Conservation (phyloP, 2,113 vertebrate genomes). For the Gila orcuttii region DNA sequence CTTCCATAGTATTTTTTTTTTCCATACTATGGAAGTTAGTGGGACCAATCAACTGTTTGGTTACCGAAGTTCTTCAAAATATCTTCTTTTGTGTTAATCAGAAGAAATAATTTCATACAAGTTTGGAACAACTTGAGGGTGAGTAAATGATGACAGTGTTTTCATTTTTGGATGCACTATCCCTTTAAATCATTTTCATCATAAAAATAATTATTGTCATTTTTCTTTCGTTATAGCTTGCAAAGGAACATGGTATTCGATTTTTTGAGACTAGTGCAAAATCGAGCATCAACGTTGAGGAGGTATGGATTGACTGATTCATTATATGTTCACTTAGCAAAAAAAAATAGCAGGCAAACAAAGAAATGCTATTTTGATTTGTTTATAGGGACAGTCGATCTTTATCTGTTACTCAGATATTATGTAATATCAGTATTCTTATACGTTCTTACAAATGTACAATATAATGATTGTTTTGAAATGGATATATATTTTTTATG, state of each 20-base stretch:
- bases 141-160: no score
- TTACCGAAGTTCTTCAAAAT: no score
- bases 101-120: no score
- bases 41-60: no score
- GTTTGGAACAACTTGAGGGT: no score
- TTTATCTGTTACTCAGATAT: not conserved
- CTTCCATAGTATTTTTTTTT: no score
- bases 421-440: not conserved
- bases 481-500: not conserved
- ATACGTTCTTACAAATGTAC: not conserved
- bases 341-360: not conserved
- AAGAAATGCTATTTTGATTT: not conserved
- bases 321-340: not conserved
- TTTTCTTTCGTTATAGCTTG: slow-evolving; percentile 76
- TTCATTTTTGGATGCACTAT: no score
- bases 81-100: no score
- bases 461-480: not conserved
- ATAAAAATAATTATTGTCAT: not conserved
- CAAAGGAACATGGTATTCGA: slow-evolving; percentile 88
- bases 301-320: slow-evolving; percentile 66
- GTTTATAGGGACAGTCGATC: not conserved
- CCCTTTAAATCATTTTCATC: no score
- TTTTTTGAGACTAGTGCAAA: slow-evolving; percentile 96
- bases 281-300: slow-evolving; percentile 80
- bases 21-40: no score